These are phyloP conservation scores for Tachina grossa DNA, from an alignment of 2,888 invertebrate species.

Conservation along the genomic window DNA sequence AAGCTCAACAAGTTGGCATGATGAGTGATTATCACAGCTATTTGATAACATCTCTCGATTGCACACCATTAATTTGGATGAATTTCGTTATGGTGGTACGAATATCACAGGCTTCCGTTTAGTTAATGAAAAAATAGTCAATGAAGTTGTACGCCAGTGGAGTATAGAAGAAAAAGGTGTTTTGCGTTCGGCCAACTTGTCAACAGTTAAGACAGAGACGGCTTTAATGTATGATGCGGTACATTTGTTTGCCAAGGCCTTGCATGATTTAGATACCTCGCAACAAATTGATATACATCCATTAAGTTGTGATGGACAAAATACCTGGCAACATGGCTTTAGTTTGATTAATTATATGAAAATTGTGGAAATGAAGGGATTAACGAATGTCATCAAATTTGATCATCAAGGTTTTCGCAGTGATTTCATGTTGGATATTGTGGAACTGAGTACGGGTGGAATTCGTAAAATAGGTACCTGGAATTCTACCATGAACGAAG, in stretches of 20 bases:
- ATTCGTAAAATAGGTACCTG: constrained; percentile 93
- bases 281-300: constrained; percentile 95
- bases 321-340: constrained; percentile 97
- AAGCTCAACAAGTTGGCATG: constrained; percentile 98
- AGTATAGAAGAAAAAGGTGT: constrained; percentile 89
- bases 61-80: constrained; percentile 95
- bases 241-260: constrained; percentile 94
- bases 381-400: constrained; percentile 96
- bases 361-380: constrained; percentile 96
- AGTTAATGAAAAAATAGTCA: constrained; percentile 92
- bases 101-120: constrained; percentile 97
- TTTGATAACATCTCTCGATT: constrained; percentile 95
- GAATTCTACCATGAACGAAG: constrained; percentile 90
- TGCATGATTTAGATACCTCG: constrained; percentile 94
- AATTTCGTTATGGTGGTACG: constrained; percentile 97
- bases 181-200: constrained; percentile 83
- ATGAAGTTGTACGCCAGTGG: constrained; percentile 91
- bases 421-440: constrained; percentile 94
- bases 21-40: constrained; percentile 98
- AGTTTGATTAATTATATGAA: constrained; percentile 98
- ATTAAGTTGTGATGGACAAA: constrained; percentile 92
- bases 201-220: constrained; percentile 88
- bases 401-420: constrained; percentile 96
- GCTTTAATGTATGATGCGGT: constrained; percentile 98
- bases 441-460: constrained; percentile 93